A percentile compares a stretch with the other conserved stretches of the same genome.
phyloP scores from a whole-genome alignment of 1,140 invertebrate genomes.

The Aphelinus atriplicis region DNA sequence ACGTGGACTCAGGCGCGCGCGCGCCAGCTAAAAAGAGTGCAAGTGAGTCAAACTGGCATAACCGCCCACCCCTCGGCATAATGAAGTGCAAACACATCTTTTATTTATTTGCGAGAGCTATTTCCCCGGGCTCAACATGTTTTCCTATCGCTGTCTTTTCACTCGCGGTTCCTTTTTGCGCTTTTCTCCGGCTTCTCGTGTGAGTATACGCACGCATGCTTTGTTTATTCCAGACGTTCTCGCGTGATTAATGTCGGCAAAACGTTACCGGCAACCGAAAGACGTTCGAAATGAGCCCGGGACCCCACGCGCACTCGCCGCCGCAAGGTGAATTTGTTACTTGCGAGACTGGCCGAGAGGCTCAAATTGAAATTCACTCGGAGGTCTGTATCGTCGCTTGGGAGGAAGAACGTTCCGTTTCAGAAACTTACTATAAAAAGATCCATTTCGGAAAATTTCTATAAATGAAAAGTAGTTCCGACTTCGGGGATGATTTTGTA shows the following conservation, averaged over 20 bases:
- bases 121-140: constrained; percentile 6
- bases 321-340: background rate
- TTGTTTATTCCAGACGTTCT: constrained; percentile 5
- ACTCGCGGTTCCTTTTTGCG: no score
- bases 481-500: no score
- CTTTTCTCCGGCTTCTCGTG: background rate
- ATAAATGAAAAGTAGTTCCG: no score
- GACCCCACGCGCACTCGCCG: background rate
- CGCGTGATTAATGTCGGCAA: constrained; percentile 15
- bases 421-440: no score
- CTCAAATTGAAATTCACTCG: no score
- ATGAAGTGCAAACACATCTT: constrained; percentile 27
- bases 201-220: background rate
- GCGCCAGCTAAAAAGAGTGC: no score
- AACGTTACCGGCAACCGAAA: background rate
- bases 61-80: constrained; percentile 13
- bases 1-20: background rate
- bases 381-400: no score
- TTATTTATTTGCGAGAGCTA: constrained; percentile 16
- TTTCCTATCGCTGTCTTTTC: background rate
- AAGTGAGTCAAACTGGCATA: constrained; percentile 26
- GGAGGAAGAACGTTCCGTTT: no score
- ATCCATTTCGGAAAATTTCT: no score
- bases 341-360: no score
- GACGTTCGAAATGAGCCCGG: background rate